Evolutionary conservation across 2,113 vertebrate genomes (phyloP).

Genomic region (Falcunculus frontatus): DNA sequence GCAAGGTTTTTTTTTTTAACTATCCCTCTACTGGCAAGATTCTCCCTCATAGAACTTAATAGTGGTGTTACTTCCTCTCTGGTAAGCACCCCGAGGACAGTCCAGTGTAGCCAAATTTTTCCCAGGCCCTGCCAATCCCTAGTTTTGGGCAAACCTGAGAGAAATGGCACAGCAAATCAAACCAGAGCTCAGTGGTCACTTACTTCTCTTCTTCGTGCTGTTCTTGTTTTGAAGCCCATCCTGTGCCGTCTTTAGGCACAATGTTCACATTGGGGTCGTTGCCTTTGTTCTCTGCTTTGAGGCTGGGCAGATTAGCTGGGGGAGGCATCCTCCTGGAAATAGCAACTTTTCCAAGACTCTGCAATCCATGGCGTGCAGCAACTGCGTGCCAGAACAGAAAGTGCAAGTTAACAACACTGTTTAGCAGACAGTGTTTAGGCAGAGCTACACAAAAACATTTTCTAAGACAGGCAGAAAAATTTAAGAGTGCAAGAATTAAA

Average conservation of each 20-base stretch:
- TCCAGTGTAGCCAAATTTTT: neutral
- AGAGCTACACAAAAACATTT: neutral
- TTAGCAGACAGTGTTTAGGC: neutral
- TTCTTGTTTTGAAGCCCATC: constrained; percentile 94
- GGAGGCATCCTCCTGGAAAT: constrained; percentile 96
- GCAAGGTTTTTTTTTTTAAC: neutral
- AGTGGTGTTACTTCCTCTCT: neutral
- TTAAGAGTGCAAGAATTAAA: neutral
- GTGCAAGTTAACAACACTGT: neutral
- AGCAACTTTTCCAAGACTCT: constrained; percentile 99
- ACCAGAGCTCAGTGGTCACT: neutral
- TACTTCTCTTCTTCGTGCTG: constrained; percentile 92
- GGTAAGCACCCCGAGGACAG: neutral
- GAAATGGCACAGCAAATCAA: neutral
- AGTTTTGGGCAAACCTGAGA: neutral
- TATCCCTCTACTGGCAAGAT: neutral
- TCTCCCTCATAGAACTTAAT: neutral
- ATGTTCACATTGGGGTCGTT: constrained; percentile 99
- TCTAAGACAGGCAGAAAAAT: neutral
- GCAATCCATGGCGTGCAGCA: constrained; percentile 97
- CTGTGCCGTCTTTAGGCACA: constrained; percentile 95
- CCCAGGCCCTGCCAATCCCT: neutral
- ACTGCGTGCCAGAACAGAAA: constrained; percentile 69
- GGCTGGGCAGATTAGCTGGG: constrained; percentile 94
- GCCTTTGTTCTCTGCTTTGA: constrained; percentile 99